A percentile compares a stretch with the other conserved stretches of the same genome.
Evolutionary conservation across 1,140 invertebrate genomes (phyloP).

Genomic region (Papilio machaon): DNA sequence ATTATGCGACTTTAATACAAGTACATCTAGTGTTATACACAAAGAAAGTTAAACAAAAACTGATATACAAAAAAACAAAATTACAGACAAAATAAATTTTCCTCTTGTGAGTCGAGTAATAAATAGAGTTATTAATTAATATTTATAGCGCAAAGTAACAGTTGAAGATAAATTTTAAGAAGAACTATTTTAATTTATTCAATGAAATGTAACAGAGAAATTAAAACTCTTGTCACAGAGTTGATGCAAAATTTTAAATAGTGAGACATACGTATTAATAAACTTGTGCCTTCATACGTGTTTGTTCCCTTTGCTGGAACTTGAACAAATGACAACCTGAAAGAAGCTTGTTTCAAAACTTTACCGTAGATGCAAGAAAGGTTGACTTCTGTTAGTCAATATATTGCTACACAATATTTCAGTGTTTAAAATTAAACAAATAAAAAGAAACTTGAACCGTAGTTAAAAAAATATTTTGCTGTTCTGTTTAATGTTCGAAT

Average conservation of each 20-base stretch:
- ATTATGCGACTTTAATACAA: neutral
- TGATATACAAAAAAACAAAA: too few relatives aligned
- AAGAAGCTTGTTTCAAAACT: slow-evolving; percentile 1
- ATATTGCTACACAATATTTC: neutral
- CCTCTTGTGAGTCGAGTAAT: too few relatives aligned
- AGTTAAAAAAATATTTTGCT: too few relatives aligned
- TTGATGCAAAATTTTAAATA: neutral
- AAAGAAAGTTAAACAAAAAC: too few relatives aligned
- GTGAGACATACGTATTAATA: neutral
- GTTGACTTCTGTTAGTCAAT: neutral
- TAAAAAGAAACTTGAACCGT: too few relatives aligned
- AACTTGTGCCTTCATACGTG: neutral
- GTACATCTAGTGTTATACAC: too few relatives aligned
- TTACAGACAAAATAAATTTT: too few relatives aligned
- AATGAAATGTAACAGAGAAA: neutral
- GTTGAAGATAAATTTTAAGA: too few relatives aligned
- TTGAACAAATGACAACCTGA: neutral
- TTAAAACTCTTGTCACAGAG: neutral
- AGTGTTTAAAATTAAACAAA: neutral
- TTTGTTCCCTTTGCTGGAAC: neutral
- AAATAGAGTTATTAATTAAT: too few relatives aligned
- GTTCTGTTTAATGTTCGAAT: too few relatives aligned
- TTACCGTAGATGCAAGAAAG: neutral
- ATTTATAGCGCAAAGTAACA: too few relatives aligned
- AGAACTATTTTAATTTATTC: too few relatives aligned